Base-by-base conservation (phyloP, 1,140 invertebrate genomes). In the Wiebesia pumilae region DNA sequence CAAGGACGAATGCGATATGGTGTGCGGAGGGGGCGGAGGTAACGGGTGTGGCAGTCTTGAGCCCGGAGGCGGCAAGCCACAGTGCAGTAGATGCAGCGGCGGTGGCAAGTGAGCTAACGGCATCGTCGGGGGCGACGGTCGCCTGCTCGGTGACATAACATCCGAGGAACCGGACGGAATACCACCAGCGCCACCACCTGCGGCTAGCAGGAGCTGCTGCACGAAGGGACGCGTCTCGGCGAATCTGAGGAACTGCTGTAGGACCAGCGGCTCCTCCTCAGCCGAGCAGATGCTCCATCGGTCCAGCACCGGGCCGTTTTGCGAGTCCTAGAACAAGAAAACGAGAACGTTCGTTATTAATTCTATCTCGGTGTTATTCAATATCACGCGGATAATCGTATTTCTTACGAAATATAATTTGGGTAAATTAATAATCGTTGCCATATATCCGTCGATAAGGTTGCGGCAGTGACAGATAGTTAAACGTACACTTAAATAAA, bases 161-260 rank as follows among this genome's bases (percentile, higher is more conserved):
- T 94, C 93, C 91, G 93, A 91, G 58, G 75, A 54, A 16, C 51
- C 30, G 77, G 65, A 43, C 73, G 85, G 24, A 3, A 51, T 58
- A 67, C 58, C 81, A 83, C 88, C 88, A 89, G 95, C 96, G 90
- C 84, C 84, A 65, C 82, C 86, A 86, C 89, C 89, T 89, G 95
- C 96, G 90, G 96, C 96, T 88, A 97, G 94, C 90, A 97, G 94
- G 88, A 97, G 94, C 91, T 97, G 96, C 91, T 97, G 96, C 87
- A 97, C 97, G 90, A 97, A 96, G 80, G 96, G 95, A 92, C 97
- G 95, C 84, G 97, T 98, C 94, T 97, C 97, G 82, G 96, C 96
- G 93, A 97, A 98, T 89, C 97, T 95, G 82, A 98, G 95, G 94
- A 98, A 98, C 94, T 98, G 97, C 93, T 97, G 97, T 77, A 98